Conservation (phyloP, 2,113 vertebrate species). For the Raphicerus campestris region DNA sequence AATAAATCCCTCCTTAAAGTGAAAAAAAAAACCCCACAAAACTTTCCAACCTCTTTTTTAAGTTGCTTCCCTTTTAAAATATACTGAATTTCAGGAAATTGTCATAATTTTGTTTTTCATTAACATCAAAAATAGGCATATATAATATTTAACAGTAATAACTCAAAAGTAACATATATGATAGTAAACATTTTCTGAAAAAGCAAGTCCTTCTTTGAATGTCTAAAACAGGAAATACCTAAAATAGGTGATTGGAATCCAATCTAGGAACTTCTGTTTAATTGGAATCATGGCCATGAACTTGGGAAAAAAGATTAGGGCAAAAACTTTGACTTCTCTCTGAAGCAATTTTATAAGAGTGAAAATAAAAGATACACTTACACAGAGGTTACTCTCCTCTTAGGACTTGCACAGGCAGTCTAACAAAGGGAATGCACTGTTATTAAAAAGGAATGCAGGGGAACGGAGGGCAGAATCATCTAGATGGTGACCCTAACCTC, state of each 20-base stretch:
- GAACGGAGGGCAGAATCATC: background rate
- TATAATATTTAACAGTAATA: background rate
- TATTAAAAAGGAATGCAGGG: background rate
- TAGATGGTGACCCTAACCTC: background rate
- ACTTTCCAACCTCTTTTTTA: background rate
- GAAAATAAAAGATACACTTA: background rate
- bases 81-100: background rate
- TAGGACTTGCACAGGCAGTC: background rate
- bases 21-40: background rate
- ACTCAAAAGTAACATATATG: background rate
- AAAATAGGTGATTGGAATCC: background rate
- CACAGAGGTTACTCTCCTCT: background rate
- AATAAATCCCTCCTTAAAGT: background rate
- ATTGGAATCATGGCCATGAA: background rate
- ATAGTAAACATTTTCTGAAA: background rate
- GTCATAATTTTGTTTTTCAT: background rate
- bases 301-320: background rate
- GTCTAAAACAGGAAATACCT: background rate
- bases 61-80: conserved; percentile 8
- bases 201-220: background rate
- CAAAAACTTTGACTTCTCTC: background rate
- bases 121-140: background rate
- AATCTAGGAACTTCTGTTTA: background rate
- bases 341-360: background rate
- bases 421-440: background rate